These are phyloP conservation scores for Triplophysa rosa DNA, from an alignment of 2,113 vertebrate species.

Conservation along the genomic window DNA sequence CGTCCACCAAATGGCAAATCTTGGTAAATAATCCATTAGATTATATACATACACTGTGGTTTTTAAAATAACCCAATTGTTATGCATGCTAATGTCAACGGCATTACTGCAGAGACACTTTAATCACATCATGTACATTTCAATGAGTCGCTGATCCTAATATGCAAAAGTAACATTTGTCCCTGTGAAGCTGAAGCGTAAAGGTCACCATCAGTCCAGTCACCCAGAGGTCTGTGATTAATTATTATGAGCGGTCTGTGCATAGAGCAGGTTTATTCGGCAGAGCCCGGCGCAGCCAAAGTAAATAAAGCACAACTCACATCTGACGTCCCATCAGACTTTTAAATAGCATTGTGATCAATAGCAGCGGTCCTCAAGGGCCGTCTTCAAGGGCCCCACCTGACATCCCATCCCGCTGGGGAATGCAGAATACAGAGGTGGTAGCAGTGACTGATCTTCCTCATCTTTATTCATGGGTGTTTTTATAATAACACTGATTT, in stretches of 20 bases:
- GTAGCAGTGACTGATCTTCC: background rate
- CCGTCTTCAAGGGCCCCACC: background rate
- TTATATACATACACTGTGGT: too few species aligned
- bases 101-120: background rate
- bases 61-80: background rate
- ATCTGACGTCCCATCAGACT: constrained; percentile 37
- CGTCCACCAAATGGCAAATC: too few species aligned
- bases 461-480: constrained; percentile 49
- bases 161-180: constrained; percentile 39
- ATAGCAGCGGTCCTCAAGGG: constrained; percentile 30
- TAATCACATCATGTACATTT: background rate
- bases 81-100: constrained; percentile 6
- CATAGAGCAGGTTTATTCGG: background rate
- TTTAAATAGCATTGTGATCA: constrained; percentile 39
- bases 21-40: too few species aligned
- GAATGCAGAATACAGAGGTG: background rate
- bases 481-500: constrained; percentile 43
- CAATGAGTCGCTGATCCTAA: constrained; percentile 1
- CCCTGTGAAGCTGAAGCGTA: constrained; percentile 28
- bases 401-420: constrained; percentile 21
- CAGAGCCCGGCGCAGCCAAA: background rate
- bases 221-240: constrained; percentile 29
- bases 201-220: constrained; percentile 24
- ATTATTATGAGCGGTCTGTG: constrained; percentile 31
- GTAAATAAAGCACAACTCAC: constrained; percentile 45